Conservation (phyloP, 2,113 vertebrate species). For the Natator depressus region DNA sequence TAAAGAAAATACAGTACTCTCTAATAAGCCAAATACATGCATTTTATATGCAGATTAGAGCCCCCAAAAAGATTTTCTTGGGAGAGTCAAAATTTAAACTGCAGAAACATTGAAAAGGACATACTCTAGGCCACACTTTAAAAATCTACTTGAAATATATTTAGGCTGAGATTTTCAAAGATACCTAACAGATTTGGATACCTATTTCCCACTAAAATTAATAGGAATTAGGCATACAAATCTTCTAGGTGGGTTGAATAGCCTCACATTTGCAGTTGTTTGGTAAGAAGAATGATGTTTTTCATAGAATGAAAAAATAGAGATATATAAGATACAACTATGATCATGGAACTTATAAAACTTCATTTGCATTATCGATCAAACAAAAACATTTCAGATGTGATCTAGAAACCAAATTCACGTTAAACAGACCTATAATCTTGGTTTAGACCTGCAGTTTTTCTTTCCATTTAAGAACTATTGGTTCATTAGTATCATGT, state of each 20-base stretch:
- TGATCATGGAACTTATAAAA: not conserved
- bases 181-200: not conserved
- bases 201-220: not conserved
- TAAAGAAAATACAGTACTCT: not conserved
- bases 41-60: not conserved
- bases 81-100: not conserved
- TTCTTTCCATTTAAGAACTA: constrained; percentile 67
- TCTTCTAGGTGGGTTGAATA: not conserved
- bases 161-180: not conserved
- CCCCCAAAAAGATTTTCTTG: not conserved
- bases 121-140: not conserved
- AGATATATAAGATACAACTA: not conserved
- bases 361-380: not conserved
- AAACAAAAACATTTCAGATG: not conserved
- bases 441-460: constrained; percentile 54
- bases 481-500: constrained; percentile 73
- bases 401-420: not conserved
- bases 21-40: not conserved
- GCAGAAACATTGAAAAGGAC: not conserved
- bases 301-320: not conserved
- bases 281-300: accelerated
- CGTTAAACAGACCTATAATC: not conserved
- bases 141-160: not conserved
- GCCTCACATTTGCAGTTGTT: not conserved
- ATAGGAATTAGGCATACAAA: not conserved